These are phyloP conservation scores for Hippolais icterina DNA, from an alignment of 2,113 vertebrate species.

Conservation along the genomic window DNA sequence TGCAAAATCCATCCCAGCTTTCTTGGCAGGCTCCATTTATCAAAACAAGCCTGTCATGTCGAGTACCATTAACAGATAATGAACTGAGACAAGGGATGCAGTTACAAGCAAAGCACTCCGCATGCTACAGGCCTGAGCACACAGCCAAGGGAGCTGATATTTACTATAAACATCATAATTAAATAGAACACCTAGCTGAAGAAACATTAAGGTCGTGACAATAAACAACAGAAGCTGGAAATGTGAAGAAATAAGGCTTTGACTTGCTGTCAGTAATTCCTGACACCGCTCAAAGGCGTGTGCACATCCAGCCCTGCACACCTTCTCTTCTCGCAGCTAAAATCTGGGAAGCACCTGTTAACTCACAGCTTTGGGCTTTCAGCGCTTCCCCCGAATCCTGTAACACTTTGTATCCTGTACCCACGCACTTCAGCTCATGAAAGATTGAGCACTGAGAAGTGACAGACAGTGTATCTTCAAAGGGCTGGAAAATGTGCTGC, in stretches of 20 bases:
- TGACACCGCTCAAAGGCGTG: not conserved
- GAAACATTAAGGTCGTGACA: conserved; percentile 46
- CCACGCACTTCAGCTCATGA: not conserved
- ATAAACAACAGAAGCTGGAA: conserved; percentile 39
- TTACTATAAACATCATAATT: conserved; percentile 75
- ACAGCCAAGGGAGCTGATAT: conserved; percentile 85
- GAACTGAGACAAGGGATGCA: conserved; percentile 92
- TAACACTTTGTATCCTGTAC: not conserved
- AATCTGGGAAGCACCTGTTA: not conserved
- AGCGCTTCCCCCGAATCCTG: not conserved
- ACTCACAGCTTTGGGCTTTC: not conserved
- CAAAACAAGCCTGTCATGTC: conserved; percentile 91
- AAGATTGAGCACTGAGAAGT: not conserved
- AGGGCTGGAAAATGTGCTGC: conserved; percentile 10
- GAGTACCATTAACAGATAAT: conserved; percentile 97
- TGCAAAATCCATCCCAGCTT: conserved; percentile 83
- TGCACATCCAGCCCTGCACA: not conserved
- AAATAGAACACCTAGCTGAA: conserved; percentile 69
- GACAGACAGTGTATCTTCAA: conserved; percentile 33
- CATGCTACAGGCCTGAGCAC: conserved; percentile 87
- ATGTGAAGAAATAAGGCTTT: not conserved
- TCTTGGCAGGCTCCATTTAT: conserved; percentile 89
- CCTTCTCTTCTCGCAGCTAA: not conserved
- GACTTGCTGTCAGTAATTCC: not conserved
- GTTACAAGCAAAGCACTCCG: conserved; percentile 88